Evolutionary conservation across 2,113 vertebrate species (phyloP).

Genomic region (Chrysochloris asiatica): DNA sequence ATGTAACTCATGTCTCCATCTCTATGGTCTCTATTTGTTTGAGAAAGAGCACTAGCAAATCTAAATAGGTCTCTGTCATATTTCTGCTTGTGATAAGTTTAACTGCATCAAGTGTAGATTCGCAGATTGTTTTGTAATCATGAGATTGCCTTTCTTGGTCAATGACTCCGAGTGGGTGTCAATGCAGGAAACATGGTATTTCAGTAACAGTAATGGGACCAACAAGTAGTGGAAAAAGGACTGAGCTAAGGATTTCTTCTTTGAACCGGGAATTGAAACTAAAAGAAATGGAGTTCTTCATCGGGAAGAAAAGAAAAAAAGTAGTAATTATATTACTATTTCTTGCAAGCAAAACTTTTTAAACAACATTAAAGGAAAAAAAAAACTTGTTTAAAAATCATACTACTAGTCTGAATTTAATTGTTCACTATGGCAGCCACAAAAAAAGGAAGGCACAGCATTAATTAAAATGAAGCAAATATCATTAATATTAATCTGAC

Average conservation of each 20-base stretch:
- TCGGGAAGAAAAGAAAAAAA: constrained; percentile 21
- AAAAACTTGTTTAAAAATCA: no score
- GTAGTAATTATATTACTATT: background rate
- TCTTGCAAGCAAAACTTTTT: background rate
- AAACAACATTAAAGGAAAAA: background rate
- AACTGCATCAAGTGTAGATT: background rate
- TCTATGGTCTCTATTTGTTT: background rate
- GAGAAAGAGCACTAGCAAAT: background rate
- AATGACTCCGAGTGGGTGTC: background rate
- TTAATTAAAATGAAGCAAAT: background rate
- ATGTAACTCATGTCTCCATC: background rate
- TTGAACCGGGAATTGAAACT: background rate
- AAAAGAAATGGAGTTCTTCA: background rate
- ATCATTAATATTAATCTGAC: background rate
- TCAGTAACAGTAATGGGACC: background rate
- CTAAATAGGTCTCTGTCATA: background rate
- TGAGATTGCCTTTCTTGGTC: background rate
- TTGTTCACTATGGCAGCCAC: no score
- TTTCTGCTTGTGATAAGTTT: background rate
- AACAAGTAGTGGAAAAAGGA: constrained; percentile 1
- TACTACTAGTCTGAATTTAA: background rate
- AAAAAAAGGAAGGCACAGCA: background rate
- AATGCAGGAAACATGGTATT: background rate
- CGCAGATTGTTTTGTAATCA: background rate
- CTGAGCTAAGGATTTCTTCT: no score